A percentile compares a stretch with the other conserved stretches of the same genome.
Evolutionary conservation across 2,113 vertebrate genomes (phyloP).

Genomic region (Epinephelus fuscoguttatus): DNA sequence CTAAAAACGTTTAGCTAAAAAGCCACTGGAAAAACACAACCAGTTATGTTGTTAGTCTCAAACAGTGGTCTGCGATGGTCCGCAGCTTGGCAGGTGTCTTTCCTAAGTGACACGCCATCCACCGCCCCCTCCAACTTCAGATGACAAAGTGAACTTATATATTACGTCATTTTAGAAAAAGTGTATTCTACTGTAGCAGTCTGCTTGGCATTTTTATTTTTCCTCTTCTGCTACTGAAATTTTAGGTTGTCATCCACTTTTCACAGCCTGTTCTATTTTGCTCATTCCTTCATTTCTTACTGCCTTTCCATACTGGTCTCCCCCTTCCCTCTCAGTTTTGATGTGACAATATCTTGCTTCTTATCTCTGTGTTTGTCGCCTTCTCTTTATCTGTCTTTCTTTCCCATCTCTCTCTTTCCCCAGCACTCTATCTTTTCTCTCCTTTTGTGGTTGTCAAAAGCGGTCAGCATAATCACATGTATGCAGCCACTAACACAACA

Average conservation of each 20-base stretch:
- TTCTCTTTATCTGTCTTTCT: background rate
- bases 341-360: background rate
- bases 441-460: constrained; percentile 40
- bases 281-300: background rate
- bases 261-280: background rate
- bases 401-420: background rate
- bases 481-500: constrained; percentile 46
- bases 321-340: background rate
- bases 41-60: too few relatives aligned
- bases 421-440: constrained; percentile 11
- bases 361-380: background rate
- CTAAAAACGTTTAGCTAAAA: too few relatives aligned
- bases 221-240: background rate
- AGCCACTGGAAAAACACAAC: too few relatives aligned
- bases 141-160: too few relatives aligned
- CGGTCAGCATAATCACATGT: constrained; percentile 62
- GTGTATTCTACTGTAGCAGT: too few relatives aligned
- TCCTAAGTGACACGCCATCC: too few relatives aligned
- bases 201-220: background rate
- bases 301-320: background rate
- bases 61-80: too few relatives aligned
- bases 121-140: too few relatives aligned
- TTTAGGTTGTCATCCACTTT: background rate
- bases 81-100: too few relatives aligned
- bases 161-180: too few relatives aligned